Percentiles rank a stretch among this genome's conserved stretches.
phyloP scores from a whole-genome alignment of 2,888 invertebrate genomes.

The Hemistola chrysoprasaria region DNA sequence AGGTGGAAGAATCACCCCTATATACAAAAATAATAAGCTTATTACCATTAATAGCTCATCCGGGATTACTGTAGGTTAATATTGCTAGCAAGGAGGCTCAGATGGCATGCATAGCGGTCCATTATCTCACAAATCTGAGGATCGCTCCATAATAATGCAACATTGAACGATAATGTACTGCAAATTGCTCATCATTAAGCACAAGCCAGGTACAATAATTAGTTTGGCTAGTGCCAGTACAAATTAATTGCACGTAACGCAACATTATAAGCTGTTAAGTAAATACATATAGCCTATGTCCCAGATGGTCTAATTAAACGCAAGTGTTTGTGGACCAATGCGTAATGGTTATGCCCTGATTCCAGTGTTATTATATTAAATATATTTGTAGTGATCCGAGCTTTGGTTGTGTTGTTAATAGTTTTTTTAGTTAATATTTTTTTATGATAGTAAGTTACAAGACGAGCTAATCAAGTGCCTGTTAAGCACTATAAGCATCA shows the following conservation, averaged over 20 bases:
- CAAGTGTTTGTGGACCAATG: constrained; percentile 12
- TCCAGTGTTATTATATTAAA: too few relatives aligned
- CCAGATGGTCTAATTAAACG: constrained; percentile 19
- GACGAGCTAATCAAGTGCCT: too few relatives aligned
- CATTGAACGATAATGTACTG: constrained; percentile 65
- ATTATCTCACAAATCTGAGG: constrained; percentile 71
- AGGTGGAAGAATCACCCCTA: too few relatives aligned
- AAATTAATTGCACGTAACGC: constrained; percentile 29
- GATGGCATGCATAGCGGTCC: constrained; percentile 63
- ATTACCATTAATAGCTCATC: constrained; percentile 10
- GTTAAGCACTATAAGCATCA: too few relatives aligned
- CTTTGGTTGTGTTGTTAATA: too few relatives aligned
- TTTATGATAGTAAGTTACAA: too few relatives aligned
- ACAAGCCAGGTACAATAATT: constrained; percentile 47
- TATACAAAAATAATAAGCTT: too few relatives aligned
- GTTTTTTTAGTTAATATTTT: too few relatives aligned
- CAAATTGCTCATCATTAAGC: constrained; percentile 68
- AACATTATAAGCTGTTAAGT: constrained; percentile 26
- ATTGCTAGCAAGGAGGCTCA: constrained; percentile 64
- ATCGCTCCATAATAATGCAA: constrained; percentile 68
- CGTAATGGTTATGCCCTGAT: constrained; percentile 3
- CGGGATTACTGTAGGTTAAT: constrained; percentile 41
- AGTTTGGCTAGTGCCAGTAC: constrained; percentile 41
- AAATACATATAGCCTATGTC: constrained; percentile 19
- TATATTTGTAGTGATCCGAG: too few relatives aligned